These are phyloP conservation scores for Oscheius sp. DNA, from an alignment of 2,888 invertebrate genomes.

Conservation along the genomic window DNA sequence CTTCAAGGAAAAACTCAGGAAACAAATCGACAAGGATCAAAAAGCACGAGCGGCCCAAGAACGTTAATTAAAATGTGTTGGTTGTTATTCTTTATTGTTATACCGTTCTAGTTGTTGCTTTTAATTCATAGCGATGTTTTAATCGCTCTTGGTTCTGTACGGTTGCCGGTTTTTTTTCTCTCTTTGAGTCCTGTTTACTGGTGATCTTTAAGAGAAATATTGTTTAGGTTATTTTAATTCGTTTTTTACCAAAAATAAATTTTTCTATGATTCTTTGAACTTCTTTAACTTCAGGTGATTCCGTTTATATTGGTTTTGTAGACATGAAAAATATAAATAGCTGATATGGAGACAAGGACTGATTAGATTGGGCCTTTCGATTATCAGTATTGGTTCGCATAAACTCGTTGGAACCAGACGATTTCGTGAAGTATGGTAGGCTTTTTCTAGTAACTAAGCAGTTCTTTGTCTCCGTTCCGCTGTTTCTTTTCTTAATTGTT, in stretches of 20 bases:
- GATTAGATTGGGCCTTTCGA: background rate
- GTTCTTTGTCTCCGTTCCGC: no score
- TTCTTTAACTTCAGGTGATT: background rate
- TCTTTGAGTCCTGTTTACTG: constrained; percentile 8
- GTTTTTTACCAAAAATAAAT: background rate
- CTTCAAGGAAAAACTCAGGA: constrained; percentile 93
- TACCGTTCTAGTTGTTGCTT: constrained; percentile 19
- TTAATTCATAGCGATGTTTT: constrained; percentile 22
- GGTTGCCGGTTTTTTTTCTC: constrained; percentile 13
- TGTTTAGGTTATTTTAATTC: constrained; percentile 4
- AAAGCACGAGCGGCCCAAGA: constrained; percentile 41
- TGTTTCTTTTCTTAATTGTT: no score
- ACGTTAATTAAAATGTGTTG: constrained; percentile 34
- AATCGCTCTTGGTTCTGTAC: background rate
- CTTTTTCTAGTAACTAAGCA: no score
- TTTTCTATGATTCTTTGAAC: background rate
- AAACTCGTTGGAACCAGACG: no score
- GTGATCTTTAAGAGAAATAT: constrained; percentile 9
- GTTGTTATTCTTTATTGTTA: constrained; percentile 14
- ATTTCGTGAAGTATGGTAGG: no score
- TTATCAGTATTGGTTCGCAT: background rate
- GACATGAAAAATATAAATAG: background rate
- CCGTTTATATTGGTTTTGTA: background rate
- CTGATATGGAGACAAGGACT: background rate
- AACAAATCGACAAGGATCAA: constrained; percentile 81